Conservation (phyloP, 2,888 invertebrate genomes). For the Zele albiditarsus region DNA sequence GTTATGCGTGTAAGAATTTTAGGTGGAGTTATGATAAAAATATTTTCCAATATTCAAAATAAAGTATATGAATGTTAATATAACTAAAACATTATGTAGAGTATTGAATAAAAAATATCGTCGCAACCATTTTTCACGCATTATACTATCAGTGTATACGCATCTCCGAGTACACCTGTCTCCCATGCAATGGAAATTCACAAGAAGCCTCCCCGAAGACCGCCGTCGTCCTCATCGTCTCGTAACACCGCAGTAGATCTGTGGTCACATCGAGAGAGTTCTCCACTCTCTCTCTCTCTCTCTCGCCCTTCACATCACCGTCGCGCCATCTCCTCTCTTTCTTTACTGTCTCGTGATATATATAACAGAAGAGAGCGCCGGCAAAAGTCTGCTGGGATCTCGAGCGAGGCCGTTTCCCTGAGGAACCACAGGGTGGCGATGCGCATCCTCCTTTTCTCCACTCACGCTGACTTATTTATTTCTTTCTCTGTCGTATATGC, state of each 20-base stretch:
- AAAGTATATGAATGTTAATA: too few relatives aligned
- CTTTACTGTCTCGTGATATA: not conserved
- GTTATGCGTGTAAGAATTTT: too few relatives aligned
- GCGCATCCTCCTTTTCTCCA: constrained; percentile 29
- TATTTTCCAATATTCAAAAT: too few relatives aligned
- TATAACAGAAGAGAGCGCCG: constrained; percentile 16
- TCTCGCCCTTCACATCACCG: constrained; percentile 15
- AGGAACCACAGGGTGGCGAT: constrained; percentile 29
- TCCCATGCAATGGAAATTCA: constrained; percentile 40
- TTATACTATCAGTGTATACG: constrained; percentile 14
- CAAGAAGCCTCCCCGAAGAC: constrained; percentile 17
- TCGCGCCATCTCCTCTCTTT: not conserved
- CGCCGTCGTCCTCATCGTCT: constrained; percentile 13
- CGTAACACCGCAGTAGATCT: constrained; percentile 20
- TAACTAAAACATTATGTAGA: too few relatives aligned
- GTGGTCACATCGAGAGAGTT: constrained; percentile 21
- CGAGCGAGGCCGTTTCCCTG: constrained; percentile 29
- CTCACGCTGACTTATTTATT: constrained; percentile 67
- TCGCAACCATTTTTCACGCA: not conserved
- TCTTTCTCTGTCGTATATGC: constrained; percentile 67
- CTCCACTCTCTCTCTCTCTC: constrained; percentile 11
- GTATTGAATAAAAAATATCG: too few relatives aligned
- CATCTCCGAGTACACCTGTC: constrained; percentile 42
- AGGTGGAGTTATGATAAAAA: too few relatives aligned
- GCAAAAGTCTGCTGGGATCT: constrained; percentile 24